A percentile compares a stretch with the other conserved stretches of the same genome.
Conservation (phyloP, 1,140 invertebrate genomes). For the Drosophila azteca region DNA sequence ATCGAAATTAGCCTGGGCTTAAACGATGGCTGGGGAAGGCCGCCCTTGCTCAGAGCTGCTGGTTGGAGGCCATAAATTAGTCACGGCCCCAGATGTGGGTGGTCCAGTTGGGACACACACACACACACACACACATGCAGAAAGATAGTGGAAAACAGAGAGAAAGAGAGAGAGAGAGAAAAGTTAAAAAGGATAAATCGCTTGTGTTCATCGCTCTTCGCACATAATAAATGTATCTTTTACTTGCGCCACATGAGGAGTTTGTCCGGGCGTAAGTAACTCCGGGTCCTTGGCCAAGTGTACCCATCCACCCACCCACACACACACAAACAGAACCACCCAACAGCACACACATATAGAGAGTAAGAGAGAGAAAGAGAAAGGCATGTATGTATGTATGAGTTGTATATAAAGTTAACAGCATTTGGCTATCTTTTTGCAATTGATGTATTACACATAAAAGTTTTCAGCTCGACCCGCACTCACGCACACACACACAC, state of each 20-base stretch:
- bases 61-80: slow-evolving; percentile 76
- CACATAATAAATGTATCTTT: slow-evolving; percentile 83
- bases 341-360: slow-evolving; percentile 28
- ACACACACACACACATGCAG: slow-evolving; percentile 21
- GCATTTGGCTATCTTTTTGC: slow-evolving; percentile 83
- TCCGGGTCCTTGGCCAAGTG: slow-evolving; percentile 47
- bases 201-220: slow-evolving; percentile 83
- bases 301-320: slow-evolving; percentile 9
- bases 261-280: slow-evolving; percentile 63
- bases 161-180: slow-evolving; percentile 46
- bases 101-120: slow-evolving; percentile 54
- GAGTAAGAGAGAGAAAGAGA: slow-evolving; percentile 1
- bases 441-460: slow-evolving; percentile 83
- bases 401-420: slow-evolving; percentile 82
- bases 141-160: slow-evolving; percentile 6
- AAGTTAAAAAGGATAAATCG: slow-evolving; percentile 83
- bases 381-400: slow-evolving; percentile 26
- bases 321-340: slow-evolving; percentile 12
- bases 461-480: slow-evolving; percentile 69
- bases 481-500: slow-evolving; percentile 43
- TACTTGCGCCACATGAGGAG: slow-evolving; percentile 73
- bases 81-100: slow-evolving; percentile 64
- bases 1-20: slow-evolving; percentile 66
- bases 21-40: slow-evolving; percentile 29
- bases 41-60: slow-evolving; percentile 37